Base-by-base conservation (phyloP, 2,888 invertebrate species). In the Sesamia inferens region DNA sequence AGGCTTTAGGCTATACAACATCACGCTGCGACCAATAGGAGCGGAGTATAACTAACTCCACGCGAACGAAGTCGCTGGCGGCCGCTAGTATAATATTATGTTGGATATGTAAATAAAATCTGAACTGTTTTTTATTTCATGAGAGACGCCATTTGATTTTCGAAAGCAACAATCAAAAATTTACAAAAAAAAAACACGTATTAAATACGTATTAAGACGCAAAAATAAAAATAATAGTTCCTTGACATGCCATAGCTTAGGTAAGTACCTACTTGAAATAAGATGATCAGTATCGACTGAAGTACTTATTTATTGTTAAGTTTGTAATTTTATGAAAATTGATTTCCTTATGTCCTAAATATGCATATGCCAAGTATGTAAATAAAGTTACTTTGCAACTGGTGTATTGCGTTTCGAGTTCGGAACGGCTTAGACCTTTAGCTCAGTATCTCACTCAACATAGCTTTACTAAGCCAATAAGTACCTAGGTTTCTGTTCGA, bases 311-410 rank as follows among this genome's bases (percentile, higher is more conserved):
- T 47, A 22, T 19, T 31, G 31, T 31, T 10, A 58, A 31, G 58
- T 22, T 44, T 31, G 6, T 0, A 14, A 64, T 31, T 51, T 8
- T 39, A 65, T 14, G 31, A 59, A 13, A 61, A 62, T 10, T 47
- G 44, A 3, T 55, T 68, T 54, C 57, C 4, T 8, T 48, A 48
- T 31, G 14, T 44, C 42, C 31, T 57, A n/a, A 67, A 55, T 47
- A 75, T 67, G 39, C 47, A 67, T 51, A 54, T 48, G 13, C 5
- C 13, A 62, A 62, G 75, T 59, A 47, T 1, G n/a, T 65, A 63
- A 19, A n/a, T n/a, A 44, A 11, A 42, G 11, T 51, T 19, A 51
- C 44, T 58, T 72, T n/a, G 13, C 39, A 47, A 57, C 16, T 42
- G 5, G 14, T 42, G 7, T 22, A 42, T 62, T 71, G 11, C 8